These are phyloP conservation scores for Carposina sasakii DNA, from an alignment of 1,140 invertebrate species.

Conservation along the genomic window DNA sequence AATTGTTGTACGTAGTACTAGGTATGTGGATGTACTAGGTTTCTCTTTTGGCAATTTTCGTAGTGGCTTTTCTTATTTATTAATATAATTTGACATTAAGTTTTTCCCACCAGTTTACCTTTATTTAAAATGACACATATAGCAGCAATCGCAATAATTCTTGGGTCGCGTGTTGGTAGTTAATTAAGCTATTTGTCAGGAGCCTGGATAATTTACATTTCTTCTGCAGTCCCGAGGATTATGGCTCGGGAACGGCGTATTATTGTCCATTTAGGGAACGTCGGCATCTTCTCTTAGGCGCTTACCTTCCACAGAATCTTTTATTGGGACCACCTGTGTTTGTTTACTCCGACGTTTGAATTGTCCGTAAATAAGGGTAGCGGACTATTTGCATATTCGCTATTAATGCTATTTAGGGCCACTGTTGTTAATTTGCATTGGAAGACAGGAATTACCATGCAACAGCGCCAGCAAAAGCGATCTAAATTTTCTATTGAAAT, in stretches of 20 bases:
- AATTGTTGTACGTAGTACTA: conserved; percentile 52
- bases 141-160: conserved; percentile 63
- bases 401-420: conserved; percentile 55
- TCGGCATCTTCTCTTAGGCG: conserved; percentile 57
- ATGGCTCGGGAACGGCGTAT: conserved; percentile 63
- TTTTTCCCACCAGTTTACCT: too few species aligned
- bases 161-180: conserved; percentile 58
- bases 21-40: conserved; percentile 44
- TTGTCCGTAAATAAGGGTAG: conserved; percentile 70
- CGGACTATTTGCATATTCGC: conserved; percentile 48
- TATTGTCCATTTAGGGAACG: conserved; percentile 70
- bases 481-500: conserved; percentile 35
- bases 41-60: conserved; percentile 33
- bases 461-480: conserved; percentile 33
- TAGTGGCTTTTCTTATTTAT: too few species aligned
- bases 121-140: too few species aligned
- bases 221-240: conserved; percentile 48
- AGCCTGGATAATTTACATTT: conserved; percentile 66
- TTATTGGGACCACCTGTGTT: conserved; percentile 69
- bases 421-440: conserved; percentile 50
- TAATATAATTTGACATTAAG: too few species aligned
- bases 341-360: conserved; percentile 64
- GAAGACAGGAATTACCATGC: conserved; percentile 50
- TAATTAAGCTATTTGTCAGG: conserved; percentile 73
- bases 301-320: conserved; percentile 54